Base-by-base conservation (phyloP, 2,113 vertebrate species). In the Edolisoma coerulescens region DNA sequence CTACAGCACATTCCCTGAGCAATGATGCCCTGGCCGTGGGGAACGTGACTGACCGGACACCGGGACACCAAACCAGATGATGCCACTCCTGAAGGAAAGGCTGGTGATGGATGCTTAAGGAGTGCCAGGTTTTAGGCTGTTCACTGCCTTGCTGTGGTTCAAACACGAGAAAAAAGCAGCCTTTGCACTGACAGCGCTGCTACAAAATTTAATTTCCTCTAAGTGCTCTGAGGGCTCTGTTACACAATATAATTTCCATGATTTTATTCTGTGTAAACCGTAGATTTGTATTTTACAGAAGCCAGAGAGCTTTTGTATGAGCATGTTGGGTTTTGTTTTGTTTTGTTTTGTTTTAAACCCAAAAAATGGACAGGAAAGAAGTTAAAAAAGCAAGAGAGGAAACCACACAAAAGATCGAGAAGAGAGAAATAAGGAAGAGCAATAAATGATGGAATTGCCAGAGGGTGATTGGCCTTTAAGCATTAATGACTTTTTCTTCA, bases 21-120 rank as follows among this genome's bases (percentile, higher is more conserved):
- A n/a, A 0, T 0, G 6, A 4, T 8, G 13, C 42, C 23, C 19
- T 13, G 23, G 6, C 27, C 0, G 0, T 5, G 45, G 42, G 71
- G 37, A 45, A 7, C 9, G 37, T 1, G 71, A 7, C n/a, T 44
- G 30, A 37, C 18, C 6, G 49, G 33, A 9, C 23, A 23, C 32
- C 42, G 27, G 5, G 9, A 33, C 30, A 16, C 47, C 60, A 32
- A 24, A 49, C 0, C 7, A 24, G 32, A 3, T 1, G 4, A 10
- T 28, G 23, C 26, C 39, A 32, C 4, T 78, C 53, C 63, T 22
- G 11, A 39, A 63, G 60, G 32, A 18, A 50, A 63, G 33, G 41
- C 35, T 26, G 32, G 9, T 24, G 39, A 16, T 9, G 80, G 39
- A 6, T 18, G 14, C 8, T 56, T 49, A 14, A 52, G 27, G 5